phyloP scores from a whole-genome alignment of 2,113 vertebrate genomes.

The Marcusenius ussheri region DNA sequence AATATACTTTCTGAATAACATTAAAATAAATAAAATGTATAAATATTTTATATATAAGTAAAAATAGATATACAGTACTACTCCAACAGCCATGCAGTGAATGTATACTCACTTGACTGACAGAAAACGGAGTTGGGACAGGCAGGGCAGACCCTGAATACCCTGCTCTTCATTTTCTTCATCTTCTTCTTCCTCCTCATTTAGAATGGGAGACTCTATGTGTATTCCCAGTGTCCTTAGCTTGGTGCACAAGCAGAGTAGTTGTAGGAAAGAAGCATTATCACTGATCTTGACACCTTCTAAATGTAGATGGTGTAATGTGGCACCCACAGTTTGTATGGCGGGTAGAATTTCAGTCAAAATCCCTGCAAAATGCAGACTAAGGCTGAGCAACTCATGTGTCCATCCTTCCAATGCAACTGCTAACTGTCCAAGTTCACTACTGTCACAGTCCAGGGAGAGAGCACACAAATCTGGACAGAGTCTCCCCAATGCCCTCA shows the following conservation, averaged over 20 bases:
- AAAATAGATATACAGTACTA: neutral
- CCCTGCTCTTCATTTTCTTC: conserved; percentile 24
- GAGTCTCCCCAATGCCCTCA: conserved; percentile 41
- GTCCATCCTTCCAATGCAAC: conserved; percentile 42
- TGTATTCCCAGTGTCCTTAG: conserved; percentile 49
- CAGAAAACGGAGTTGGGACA: conserved; percentile 52
- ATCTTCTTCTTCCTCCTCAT: conserved; percentile 19
- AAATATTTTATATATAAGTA: neutral
- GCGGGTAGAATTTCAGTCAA: conserved; percentile 43
- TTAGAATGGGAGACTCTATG: conserved; percentile 40
- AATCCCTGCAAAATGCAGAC: conserved; percentile 41
- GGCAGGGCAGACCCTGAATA: conserved; percentile 33
- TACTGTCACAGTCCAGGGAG: conserved; percentile 38
- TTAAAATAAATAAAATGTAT: neutral
- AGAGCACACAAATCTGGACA: conserved; percentile 51
- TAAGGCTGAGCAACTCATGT: conserved; percentile 47
- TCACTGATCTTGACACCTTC: conserved; percentile 54
- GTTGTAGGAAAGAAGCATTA: conserved; percentile 37
- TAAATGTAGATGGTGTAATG: conserved; percentile 51
- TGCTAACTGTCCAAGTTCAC: conserved; percentile 32
- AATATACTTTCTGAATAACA: neutral
- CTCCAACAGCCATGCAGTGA: neutral
- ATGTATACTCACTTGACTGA: conserved; percentile 49
- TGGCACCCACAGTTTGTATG: conserved; percentile 40
- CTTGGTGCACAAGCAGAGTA: conserved; percentile 50